Conservation (phyloP, 1,140 invertebrate genomes). For the Catajapyx aquilonaris region DNA sequence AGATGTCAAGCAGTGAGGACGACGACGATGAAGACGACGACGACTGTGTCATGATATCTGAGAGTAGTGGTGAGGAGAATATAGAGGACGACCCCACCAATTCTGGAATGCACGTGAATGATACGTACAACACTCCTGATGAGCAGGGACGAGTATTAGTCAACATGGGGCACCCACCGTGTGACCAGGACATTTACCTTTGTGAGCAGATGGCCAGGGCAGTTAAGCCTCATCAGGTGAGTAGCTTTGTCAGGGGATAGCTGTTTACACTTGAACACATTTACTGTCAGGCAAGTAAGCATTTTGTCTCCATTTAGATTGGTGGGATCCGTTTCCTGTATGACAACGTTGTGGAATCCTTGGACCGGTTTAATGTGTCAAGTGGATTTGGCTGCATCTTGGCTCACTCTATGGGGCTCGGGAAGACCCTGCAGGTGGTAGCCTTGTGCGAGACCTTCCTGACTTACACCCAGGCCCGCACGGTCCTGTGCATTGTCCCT, state of each 20-base stretch:
- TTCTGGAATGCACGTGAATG: constrained; percentile 64
- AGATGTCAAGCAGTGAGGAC: too few relatives aligned
- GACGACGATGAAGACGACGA: too few relatives aligned
- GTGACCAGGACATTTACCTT: constrained; percentile 82
- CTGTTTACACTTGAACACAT: constrained; percentile 3
- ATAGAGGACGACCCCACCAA: constrained; percentile 40
- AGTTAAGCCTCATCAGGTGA: constrained; percentile 84
- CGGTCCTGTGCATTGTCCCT: constrained; percentile 89
- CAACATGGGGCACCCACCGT: constrained; percentile 84
- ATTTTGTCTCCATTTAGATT: constrained; percentile 28
- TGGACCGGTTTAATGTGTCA: constrained; percentile 66
- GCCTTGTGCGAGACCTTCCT: constrained; percentile 93
- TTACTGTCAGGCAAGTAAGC: neutral
- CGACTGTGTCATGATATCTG: too few relatives aligned
- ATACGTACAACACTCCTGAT: constrained; percentile 79
- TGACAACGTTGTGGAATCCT: constrained; percentile 88
- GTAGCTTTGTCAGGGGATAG: neutral
- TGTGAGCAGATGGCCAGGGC: constrained; percentile 76
- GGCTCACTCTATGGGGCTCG: constrained; percentile 96
- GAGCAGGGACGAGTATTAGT: constrained; percentile 78
- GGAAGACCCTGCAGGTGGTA: constrained; percentile 92
- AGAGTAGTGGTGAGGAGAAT: constrained; percentile 30
- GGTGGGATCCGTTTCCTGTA: constrained; percentile 89
- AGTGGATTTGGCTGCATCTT: constrained; percentile 92
- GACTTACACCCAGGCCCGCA: constrained; percentile 65